Base-by-base conservation (phyloP, 1,140 invertebrate species). In the Habropoda laboriosa region DNA sequence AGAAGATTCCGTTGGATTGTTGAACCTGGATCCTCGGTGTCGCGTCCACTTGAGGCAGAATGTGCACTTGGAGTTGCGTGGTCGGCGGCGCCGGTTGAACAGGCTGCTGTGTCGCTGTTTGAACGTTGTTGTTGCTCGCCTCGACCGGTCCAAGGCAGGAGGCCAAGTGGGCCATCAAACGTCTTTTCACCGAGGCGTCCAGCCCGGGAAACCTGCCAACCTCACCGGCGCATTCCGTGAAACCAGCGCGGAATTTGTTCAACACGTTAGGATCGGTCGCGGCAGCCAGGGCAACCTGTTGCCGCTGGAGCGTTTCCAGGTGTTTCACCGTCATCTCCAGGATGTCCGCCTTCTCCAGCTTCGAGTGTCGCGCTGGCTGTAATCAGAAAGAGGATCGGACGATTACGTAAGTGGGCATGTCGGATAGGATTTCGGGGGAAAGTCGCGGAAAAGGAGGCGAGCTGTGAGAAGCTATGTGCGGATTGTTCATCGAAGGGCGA, bases 321-420 rank as follows among this genome's bases (percentile, higher is more conserved):
- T 99, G 97, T 90, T 98, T 98, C 21, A 99, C 98, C 0, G 98
- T 98, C 96, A 99, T 97, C 92, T 99, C 98, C 63, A 99, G 93
- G 73, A 99, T 99, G 89, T 99, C 98, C 0, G 98, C 98, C 92
- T 99, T 99, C 91, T 99, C 98, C 47, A 99, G 92, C 91, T 99
- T 99, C 5, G 97, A 97, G 92, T 98, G 98, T 84, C 97, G 94
- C 47, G 97, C 96, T 51, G 97, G 97, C 97, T 98, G 94, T 85
- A 96, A 94, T 64, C 76, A 86, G 53, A 92, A 88, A 87, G 58
- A 89, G 73, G 60, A 79, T 61, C 51, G 42, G 8, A 27, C 63
- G 66, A 58, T 87, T 82, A 88, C 61, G 38, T 40, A 64, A 81
- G 5, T 1, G 18, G 24, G 38, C 32, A 18, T 21, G 12, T 18